Evolutionary conservation across 2,888 invertebrate genomes (phyloP), one percentile per base, ranked within the genome.

Genomic region (Aromia moschata): DNA sequence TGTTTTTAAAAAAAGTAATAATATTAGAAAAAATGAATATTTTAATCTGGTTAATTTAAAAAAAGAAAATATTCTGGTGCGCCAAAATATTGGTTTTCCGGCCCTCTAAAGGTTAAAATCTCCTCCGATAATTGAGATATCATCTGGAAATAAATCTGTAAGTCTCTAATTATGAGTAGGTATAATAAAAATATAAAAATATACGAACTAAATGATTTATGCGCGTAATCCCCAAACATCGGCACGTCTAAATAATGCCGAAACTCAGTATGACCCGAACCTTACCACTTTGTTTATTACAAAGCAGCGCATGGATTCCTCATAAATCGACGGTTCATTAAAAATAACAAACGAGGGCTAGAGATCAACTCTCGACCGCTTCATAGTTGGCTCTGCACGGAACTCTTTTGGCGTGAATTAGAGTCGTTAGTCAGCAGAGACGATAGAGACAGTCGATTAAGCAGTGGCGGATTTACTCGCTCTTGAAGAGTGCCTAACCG

Each of bases 281-380:
- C 37, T 25, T 18, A 38, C 38, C 17, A 25, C 10, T 38, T 38
- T 20, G 49, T 49, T 49, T 49, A 49, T 49, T 18, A 20, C 25
- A 49, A 25, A 49, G 38, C 38, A 49, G 38, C 25, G 15, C 38
- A 38, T 15, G 38, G 16, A 49, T 49, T 15, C 30, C 69, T 64
- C 64, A 70, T 72, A 72, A 72, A 74, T 73, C 70, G 67, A 70
- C 65, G 68, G 67, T 68, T 73, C 71, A 72, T 74, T 74, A 74
- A 73, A 74, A 73, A 72, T 74, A 74, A 74, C 69, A 70, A 74
- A 73, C 68, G 71, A 68, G 65, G 58, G 54, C 41, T 55, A 51
- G 37, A 33, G 57, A 40, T 43, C 43, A 43, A 25, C 20, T 12
- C 25, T 20, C 43, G 25, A 14, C 12, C 43, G 10, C 49, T 25